Percentiles rank a stretch among this genome's conserved stretches.
Conservation (phyloP, 2,797 vertebrate genomes). For the Sebastes matsubarae region DNA sequence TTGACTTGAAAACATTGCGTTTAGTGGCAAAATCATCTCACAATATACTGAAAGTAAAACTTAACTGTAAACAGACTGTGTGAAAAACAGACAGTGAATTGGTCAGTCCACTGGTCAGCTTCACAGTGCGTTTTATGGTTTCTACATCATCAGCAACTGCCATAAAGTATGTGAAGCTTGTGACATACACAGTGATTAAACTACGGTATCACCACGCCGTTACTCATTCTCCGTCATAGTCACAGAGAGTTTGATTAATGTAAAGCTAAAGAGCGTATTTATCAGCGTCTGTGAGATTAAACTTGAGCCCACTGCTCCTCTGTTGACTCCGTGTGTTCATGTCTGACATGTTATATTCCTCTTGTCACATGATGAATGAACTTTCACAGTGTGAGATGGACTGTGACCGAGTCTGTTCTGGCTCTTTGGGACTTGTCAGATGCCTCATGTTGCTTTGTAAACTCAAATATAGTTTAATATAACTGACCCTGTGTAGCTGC, state of each 20-base stretch:
- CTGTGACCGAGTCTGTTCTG: not conserved
- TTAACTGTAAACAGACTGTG: not conserved
- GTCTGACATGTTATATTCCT: not conserved
- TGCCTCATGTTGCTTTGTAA: not conserved
- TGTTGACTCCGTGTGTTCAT: not conserved
- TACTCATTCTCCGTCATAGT: not conserved
- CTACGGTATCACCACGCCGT: not conserved
- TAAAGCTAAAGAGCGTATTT: not conserved
- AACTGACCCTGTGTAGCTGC: not conserved
- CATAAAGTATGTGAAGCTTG: not conserved
- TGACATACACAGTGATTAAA: not conserved
- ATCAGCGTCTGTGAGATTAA: conserved; percentile 7
- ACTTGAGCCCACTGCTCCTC: not conserved
- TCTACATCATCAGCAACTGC: not conserved
- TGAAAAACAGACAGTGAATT: not conserved
- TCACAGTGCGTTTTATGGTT: not conserved
- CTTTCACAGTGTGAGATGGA: not conserved
- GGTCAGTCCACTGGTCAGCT: not conserved
- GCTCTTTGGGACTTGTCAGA: not conserved
- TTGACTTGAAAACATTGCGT: not conserved
- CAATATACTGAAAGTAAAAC: not conserved
- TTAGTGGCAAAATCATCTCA: not conserved
- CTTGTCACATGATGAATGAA: not conserved
- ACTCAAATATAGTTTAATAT: not conserved
- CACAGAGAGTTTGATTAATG: not conserved